phyloP scores from a whole-genome alignment of 1,140 invertebrate species.

The Nomia melanderi region DNA sequence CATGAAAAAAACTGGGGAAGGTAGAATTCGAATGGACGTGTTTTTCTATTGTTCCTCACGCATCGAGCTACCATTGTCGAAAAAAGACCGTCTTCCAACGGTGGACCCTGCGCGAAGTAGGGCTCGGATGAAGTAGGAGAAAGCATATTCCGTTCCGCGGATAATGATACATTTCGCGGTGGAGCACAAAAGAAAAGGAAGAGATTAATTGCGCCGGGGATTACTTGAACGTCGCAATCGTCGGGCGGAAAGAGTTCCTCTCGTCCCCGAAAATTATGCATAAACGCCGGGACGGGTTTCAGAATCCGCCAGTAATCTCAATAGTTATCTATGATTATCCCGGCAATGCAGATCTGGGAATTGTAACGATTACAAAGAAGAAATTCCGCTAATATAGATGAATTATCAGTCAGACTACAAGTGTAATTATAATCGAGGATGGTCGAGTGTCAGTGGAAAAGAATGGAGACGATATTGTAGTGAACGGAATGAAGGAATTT shows the following conservation, averaged over 20 bases:
- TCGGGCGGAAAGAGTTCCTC: neutral
- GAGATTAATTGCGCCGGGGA: constrained; percentile 35
- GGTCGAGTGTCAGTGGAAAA: no score
- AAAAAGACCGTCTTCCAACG: constrained; percentile 21
- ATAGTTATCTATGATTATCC: constrained; percentile 1
- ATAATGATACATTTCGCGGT: constrained; percentile 30
- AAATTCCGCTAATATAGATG: no score
- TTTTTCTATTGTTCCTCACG: neutral
- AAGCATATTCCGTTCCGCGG: constrained; percentile 41
- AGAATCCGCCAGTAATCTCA: neutral
- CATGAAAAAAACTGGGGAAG: no score
- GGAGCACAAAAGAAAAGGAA: neutral
- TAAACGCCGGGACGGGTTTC: constrained; percentile 18
- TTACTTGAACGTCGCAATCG: constrained; percentile 29
- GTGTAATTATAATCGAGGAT: no score
- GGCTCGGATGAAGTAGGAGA: constrained; percentile 32
- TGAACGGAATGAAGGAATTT: no score
- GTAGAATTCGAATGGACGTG: no score
- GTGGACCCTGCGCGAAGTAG: neutral
- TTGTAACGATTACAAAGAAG: no score
- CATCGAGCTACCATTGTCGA: neutral
- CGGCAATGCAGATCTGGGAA: no score
- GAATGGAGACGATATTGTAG: no score
- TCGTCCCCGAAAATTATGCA: constrained; percentile 13
- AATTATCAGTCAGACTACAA: no score